Conservation (phyloP, 2,797 vertebrate genomes). For the Antrozous pallidus region DNA sequence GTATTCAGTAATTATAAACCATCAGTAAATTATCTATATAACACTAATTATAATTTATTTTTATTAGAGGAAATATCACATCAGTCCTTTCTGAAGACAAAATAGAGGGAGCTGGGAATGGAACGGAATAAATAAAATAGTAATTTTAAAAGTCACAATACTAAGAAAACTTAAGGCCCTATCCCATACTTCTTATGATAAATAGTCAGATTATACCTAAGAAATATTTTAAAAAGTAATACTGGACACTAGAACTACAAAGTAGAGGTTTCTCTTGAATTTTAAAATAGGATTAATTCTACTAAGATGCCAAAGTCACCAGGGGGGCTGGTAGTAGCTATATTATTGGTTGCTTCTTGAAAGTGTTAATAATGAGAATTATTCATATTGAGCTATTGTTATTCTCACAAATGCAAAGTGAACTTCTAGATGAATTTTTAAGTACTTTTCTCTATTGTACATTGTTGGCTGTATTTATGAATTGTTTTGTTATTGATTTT, state of each 20-base stretch:
- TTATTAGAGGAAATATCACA: constrained; percentile 3
- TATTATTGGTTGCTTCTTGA: not conserved
- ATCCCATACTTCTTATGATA: not conserved
- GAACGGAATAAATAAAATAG: not conserved
- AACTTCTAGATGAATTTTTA: constrained; percentile 4
- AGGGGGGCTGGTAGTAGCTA: not conserved
- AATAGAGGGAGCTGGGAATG: not conserved
- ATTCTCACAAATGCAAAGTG: not conserved
- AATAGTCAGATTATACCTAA: not conserved
- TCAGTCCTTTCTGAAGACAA: not conserved
- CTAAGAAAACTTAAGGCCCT: not conserved
- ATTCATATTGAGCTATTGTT: not conserved
- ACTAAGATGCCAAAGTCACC: not conserved
- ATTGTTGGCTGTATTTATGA: not conserved
- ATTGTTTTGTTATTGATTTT: not conserved
- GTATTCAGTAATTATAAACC: not conserved
- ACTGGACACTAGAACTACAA: not conserved
- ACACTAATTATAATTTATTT: constrained; percentile 5
- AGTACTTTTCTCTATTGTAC: not conserved
- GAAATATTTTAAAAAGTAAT: not conserved
- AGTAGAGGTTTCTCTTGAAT: not conserved
- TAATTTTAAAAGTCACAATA: not conserved
- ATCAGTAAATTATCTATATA: not conserved
- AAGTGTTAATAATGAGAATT: not conserved
- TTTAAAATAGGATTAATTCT: not conserved